These are phyloP conservation scores for Artibeus lituratus DNA, from an alignment of 2,797 vertebrate species.

Conservation along the genomic window DNA sequence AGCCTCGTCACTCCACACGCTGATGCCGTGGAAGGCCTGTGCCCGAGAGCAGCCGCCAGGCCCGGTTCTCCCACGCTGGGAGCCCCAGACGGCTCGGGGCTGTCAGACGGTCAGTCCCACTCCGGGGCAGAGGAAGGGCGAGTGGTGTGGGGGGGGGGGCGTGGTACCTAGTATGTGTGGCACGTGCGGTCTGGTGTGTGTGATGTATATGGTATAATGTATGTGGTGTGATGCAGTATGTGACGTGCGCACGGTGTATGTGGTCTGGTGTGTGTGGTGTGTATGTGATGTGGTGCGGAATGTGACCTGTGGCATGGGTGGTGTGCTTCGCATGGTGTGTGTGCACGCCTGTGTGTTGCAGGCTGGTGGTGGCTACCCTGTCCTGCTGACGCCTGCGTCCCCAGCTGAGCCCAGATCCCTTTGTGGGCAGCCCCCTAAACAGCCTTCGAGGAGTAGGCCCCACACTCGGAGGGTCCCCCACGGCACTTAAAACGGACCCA, in stretches of 20 bases:
- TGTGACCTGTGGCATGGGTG: neutral
- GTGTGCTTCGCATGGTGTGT: neutral
- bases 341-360: neutral
- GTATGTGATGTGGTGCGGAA: no score
- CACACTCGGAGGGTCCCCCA: fast-evolving
- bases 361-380: neutral
- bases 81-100: neutral
- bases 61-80: neutral
- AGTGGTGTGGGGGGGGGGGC: no score
- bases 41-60: fast-evolving
- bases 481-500: neutral
- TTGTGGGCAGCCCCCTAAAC: neutral
- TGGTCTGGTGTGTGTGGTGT: neutral
- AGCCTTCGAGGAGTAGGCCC: no score
- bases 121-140: neutral
- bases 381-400: neutral
- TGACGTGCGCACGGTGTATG: neutral
- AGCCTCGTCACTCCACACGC: fast-evolving
- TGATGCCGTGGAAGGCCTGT: neutral
- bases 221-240: neutral
- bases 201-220: no score
- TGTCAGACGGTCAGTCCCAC: no score
- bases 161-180: neutral
- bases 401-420: neutral
- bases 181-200: no score